Evolutionary conservation across 2,797 vertebrate genomes (phyloP).

Genomic region (Eutrigla gurnardus): DNA sequence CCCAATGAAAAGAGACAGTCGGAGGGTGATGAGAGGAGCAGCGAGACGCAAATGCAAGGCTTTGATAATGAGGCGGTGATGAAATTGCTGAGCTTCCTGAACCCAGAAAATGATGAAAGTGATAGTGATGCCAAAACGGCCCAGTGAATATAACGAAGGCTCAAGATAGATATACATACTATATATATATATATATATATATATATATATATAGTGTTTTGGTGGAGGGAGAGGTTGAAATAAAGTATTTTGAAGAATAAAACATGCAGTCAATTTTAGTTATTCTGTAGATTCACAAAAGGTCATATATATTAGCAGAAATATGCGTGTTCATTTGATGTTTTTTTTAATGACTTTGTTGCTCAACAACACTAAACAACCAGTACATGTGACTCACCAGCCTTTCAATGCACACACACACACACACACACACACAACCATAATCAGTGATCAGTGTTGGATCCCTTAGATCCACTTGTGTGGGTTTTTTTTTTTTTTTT

Average conservation of each 20-base stretch:
- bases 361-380: slow-evolving; percentile 61
- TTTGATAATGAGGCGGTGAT: slow-evolving; percentile 90
- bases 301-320: slow-evolving; percentile 62
- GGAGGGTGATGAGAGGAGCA: slow-evolving; percentile 66
- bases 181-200: slow-evolving; percentile 41
- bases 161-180: slow-evolving; percentile 53
- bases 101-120: slow-evolving; percentile 86
- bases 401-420: slow-evolving; percentile 47
- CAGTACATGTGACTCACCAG: slow-evolving; percentile 68
- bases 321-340: slow-evolving; percentile 66
- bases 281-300: slow-evolving; percentile 68
- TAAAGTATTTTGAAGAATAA: slow-evolving; percentile 79
- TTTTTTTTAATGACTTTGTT: slow-evolving; percentile 61
- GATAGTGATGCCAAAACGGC: slow-evolving; percentile 82
- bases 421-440: slow-evolving; percentile 22
- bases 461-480: slow-evolving; percentile 69
- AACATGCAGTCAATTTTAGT: slow-evolving; percentile 63
- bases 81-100: slow-evolving; percentile 91
- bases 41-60: slow-evolving; percentile 76
- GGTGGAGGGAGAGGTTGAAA: slow-evolving; percentile 49
- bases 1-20: slow-evolving; percentile 81
- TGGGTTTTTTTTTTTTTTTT: slow-evolving; percentile 43
- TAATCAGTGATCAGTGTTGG: slow-evolving; percentile 68
- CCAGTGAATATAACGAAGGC: slow-evolving; percentile 79
- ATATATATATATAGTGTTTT: slow-evolving; percentile 59